These are phyloP conservation scores for Calephelis perditalis DNA, from an alignment of 2,888 invertebrate species.

Conservation along the genomic window DNA sequence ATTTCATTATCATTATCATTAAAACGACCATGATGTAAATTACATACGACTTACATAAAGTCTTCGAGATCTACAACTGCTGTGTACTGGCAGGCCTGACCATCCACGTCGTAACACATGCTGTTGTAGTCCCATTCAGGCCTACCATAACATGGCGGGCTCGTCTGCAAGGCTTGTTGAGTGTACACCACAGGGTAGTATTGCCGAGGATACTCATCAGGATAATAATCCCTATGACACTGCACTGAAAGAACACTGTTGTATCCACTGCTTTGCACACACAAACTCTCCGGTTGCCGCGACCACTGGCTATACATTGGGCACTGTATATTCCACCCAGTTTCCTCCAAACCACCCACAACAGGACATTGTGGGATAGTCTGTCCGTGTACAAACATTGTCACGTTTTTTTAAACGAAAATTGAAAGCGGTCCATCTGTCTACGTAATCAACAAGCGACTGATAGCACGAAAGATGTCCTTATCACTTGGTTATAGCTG, in stretches of 20 bases:
- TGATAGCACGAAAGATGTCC: constrained; percentile 67
- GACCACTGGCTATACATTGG: constrained; percentile 53
- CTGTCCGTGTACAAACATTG: constrained; percentile 55
- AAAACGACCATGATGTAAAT: not conserved
- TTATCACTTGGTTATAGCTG: constrained; percentile 59
- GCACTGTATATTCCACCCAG: constrained; percentile 55
- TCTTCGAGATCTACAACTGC: constrained; percentile 84
- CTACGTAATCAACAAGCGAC: constrained; percentile 63
- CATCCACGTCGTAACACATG: constrained; percentile 82
- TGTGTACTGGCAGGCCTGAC: constrained; percentile 82
- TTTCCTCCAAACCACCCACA: constrained; percentile 45
- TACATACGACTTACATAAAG: constrained; percentile 81
- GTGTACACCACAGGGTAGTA: constrained; percentile 26
- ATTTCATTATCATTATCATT: no score
- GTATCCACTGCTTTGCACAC: constrained; percentile 38
- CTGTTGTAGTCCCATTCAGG: constrained; percentile 80
- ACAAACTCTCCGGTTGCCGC: constrained; percentile 38
- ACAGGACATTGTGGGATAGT: constrained; percentile 47
- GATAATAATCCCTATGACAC: constrained; percentile 45
- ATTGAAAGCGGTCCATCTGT: constrained; percentile 58
- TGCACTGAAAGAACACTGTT: constrained; percentile 43
- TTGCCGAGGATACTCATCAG: constrained; percentile 33
- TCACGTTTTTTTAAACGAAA: constrained; percentile 31
- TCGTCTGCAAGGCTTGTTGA: constrained; percentile 36
- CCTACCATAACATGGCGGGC: constrained; percentile 68